Conservation (phyloP, 2,888 invertebrate genomes). For the Hirudinaria manillensis region DNA sequence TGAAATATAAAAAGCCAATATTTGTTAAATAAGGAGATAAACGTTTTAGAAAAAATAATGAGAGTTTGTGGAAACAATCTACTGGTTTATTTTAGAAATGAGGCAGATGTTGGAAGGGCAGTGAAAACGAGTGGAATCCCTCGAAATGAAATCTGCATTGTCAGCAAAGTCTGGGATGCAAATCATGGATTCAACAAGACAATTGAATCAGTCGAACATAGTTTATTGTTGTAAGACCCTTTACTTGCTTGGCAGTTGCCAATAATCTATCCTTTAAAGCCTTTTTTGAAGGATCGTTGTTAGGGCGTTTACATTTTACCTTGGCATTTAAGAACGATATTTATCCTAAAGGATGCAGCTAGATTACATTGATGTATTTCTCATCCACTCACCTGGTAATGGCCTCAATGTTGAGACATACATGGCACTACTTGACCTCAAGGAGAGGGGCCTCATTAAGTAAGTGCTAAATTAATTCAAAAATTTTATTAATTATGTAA, state of each 20-base stretch:
- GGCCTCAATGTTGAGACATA: conserved; percentile 42
- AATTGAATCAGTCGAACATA: conserved; percentile 29
- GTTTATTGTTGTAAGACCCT: conserved; percentile 21
- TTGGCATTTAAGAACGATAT: not conserved
- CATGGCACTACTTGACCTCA: conserved; percentile 41
- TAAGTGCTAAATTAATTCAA: not conserved
- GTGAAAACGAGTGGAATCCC: conserved; percentile 8
- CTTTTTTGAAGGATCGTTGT: no score
- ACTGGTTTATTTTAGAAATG: conserved; percentile 29
- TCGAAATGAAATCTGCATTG: conserved; percentile 26
- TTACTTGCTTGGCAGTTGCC: not conserved
- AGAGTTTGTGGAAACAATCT: no score
- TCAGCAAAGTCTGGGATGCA: conserved; percentile 30
- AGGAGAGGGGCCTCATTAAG: conserved; percentile 41
- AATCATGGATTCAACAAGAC: conserved; percentile 31
- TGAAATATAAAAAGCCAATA: no score
- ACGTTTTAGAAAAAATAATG: no score
- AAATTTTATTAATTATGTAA: not conserved
- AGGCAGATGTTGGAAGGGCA: conserved; percentile 33
- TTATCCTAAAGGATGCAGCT: conserved; percentile 18
- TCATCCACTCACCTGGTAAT: conserved; percentile 42
- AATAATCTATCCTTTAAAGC: no score
- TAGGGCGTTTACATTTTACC: no score
- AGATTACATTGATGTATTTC: conserved; percentile 43
- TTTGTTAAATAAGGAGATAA: no score